Base-by-base conservation (phyloP, 1,140 invertebrate genomes). In the Solenopsis invicta region DNA sequence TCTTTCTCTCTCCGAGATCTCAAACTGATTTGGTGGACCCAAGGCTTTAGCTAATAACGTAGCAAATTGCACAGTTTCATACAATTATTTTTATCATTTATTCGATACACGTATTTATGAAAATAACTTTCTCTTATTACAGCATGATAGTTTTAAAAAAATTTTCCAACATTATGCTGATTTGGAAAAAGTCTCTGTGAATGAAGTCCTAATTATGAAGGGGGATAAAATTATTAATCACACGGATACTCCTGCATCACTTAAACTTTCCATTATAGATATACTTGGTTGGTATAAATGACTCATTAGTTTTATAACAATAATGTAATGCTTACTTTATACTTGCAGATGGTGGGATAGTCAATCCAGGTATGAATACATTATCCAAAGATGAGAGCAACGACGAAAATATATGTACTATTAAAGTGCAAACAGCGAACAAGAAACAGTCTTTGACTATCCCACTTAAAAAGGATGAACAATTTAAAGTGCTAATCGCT, bases 111-210 rank as follows among this genome's bases (percentile, higher is more conserved):
- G n/a, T 0, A 29, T n/a, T 13, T 6, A 21, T 54, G 29, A 29
- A 29, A 56, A 5, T 59, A 78, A 85, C 48, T 82, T 88, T 81
- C 86, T 89, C 48, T 13, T 64, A 64, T 93, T 90, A 85, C 64
- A 95, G 94, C 82, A 94, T 72, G 94, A 95, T 82, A 88, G 91
- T 34, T 90, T 95, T 1, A 62, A 81, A 82, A 91, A 90, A 78
- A 84, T 94, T 62, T 95, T 95, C 67, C 29, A 93, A 54, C 77
- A 95, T 90, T 95, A 95, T 86, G 92, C 94, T 5, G 64, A 92
- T 37, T 56, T 94, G 9, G 94, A 94, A 78, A 88, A 91, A 50
- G 92, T 95, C 67, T 72, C 93, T 6, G 77, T 91, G 59, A 90
- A 94, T 21, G 90, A 93, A 71, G 93, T 95, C 21, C 82, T 94